Evolutionary conservation across 2,888 invertebrate genomes (phyloP), one percentile per base, ranked within the genome.

Genomic region (Hesperia comma): DNA sequence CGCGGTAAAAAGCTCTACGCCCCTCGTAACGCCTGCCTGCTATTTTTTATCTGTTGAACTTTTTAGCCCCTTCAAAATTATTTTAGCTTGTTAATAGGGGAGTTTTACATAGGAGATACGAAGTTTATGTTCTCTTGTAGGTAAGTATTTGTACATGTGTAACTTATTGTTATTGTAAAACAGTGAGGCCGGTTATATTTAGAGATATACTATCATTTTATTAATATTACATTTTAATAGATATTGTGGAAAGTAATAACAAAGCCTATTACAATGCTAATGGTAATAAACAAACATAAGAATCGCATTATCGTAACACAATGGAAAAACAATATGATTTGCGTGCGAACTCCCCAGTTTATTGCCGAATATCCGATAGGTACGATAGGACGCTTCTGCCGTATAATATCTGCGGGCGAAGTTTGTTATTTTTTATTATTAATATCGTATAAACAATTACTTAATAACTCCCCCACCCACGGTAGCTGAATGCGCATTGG

Each of bases 361-460:
- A 87, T 84, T 82, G 78, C 79, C 78, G 79, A 84, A 86, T 85
- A 83, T 79, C 79, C 75, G 77, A 81, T 82, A 55, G 55, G 64
- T 43, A 80, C 74, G 74, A 26, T 26, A n/a, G n/a, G n/a, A 70
- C 79, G 79, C 55, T 80, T 78, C 78, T 81, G 75, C 79, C 80
- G 85, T 79, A 83, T 80, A 84, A 84, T 83, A 86, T 84, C 83
- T 82, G 82, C 82, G 81, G 73, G 78, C 75, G 73, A 80, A 78
- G 80, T 76, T 77, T 78, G 77, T 86, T 86, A 84, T 86, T 90
- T 91, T 91, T 90, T 90, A 88, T 88, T 89, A 90, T 90, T 87
- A 88, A 91, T 89, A 88, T 85, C 79, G 83, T 85, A 88, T 92
- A 91, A 92, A 92, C 90, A 92, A 92, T 91, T 90, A 91, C 89